Evolutionary conservation across 2,113 vertebrate genomes (phyloP), one percentile per base, ranked within the genome.

Genomic region (Platysternon megacephalum): DNA sequence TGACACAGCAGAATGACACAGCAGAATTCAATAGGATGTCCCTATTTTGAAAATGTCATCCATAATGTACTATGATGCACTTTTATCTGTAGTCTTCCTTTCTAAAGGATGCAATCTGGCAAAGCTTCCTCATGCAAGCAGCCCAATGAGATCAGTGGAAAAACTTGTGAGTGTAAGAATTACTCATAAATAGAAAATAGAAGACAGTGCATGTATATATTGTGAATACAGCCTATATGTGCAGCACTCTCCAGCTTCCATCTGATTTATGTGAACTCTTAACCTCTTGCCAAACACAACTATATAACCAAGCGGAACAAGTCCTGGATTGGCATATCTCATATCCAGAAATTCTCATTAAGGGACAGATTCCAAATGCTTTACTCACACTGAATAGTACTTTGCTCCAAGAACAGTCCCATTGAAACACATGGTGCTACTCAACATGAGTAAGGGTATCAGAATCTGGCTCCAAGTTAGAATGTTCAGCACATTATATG

Each of bases 31-130:
- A 88, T 26, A 51, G 85, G 22, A 83, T 28, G 56, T 9, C 22
- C 24, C 56, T 19, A 17, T 93, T 95, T 89, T 85, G 84, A 90
- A 95, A 94, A 85, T 88, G 79, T 92, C 79, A 95, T 91, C 53
- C 49, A n/a, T 96, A 88, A 95, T 91, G 74, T 11, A 6, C 85
- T 49, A 48, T 52, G 90, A 95, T 83, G 65, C 56, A 58, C 83
- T 94, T 94, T 92, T 81, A 96, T 86, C 90, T 91, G 74, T 82
- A 91, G 79, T 79, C 84, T 84, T 58, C 49, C 52, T 86, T 93
- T 92, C 86, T 65, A 93, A 89, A 21, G 52, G 74, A 88, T 86
- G 26, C 42, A 87, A 29, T 86, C 74, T 94, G 82, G 83, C 94
- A 94, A 92, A 53, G 11, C 26, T 84, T 82, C 39, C 42, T 95